phyloP scores from a whole-genome alignment of 2,797 vertebrate species.

The Pipistrellus pygmaeus region DNA sequence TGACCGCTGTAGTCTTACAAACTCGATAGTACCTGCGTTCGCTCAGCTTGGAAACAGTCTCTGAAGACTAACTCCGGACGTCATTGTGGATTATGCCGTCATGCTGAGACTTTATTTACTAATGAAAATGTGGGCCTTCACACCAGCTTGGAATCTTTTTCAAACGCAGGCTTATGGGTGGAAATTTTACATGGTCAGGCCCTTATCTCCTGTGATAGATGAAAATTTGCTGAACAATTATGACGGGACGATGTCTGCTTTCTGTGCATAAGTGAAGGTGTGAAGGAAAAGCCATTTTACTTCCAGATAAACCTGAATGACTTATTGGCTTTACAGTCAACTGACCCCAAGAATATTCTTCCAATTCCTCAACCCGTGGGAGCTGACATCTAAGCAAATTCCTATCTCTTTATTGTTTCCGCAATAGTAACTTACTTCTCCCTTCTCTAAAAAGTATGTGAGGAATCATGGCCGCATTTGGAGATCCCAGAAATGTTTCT shows the following conservation, averaged over 20 bases:
- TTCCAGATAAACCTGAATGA: neutral
- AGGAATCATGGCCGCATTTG: neutral
- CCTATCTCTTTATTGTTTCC: neutral
- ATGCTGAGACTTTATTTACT: neutral
- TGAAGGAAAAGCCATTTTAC: neutral
- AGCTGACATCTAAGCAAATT: neutral
- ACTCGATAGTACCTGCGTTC: neutral
- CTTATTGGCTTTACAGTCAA: neutral
- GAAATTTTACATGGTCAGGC: neutral
- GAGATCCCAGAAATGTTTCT: conserved; percentile 63
- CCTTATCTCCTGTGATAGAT: neutral
- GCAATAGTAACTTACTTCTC: neutral
- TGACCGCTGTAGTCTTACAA: neutral
- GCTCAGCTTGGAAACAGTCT: neutral
- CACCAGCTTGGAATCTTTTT: neutral
- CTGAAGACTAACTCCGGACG: neutral
- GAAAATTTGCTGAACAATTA: neutral
- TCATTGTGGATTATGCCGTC: neutral
- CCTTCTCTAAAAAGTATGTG: neutral
- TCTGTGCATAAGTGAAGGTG: neutral
- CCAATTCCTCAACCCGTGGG: neutral
- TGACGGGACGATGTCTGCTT: neutral
- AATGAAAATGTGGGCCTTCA: neutral
- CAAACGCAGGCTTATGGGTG: neutral
- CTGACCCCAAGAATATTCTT: neutral